phyloP scores from a whole-genome alignment of 2,888 invertebrate species.

The Ganaspis brasiliensis region DNA sequence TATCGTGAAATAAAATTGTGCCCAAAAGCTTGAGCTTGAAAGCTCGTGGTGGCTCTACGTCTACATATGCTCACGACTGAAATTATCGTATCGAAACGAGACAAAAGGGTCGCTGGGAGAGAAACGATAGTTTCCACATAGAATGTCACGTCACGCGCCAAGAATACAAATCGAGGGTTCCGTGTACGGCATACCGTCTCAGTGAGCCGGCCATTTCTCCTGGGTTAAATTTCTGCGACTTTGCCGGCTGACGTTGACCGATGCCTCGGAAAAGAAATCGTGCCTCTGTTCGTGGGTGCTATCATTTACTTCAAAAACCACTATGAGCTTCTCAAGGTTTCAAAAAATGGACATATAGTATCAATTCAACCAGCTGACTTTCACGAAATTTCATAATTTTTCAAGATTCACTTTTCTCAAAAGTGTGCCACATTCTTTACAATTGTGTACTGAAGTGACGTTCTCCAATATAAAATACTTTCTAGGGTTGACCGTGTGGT shows the following conservation, averaged over 20 bases:
- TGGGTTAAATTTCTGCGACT: slow-evolving; percentile 77
- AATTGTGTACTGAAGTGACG: too few species aligned
- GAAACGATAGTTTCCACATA: slow-evolving; percentile 70
- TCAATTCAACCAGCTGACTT: background rate
- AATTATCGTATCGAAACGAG: slow-evolving; percentile 66
- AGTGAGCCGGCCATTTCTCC: slow-evolving; percentile 68
- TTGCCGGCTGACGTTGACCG: slow-evolving; percentile 75
- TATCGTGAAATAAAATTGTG: slow-evolving; percentile 71
- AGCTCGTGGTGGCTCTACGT: slow-evolving; percentile 46
- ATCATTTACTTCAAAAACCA: slow-evolving; percentile 41
- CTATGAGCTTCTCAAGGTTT: slow-evolving; percentile 5
- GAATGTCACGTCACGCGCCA: slow-evolving; percentile 68
- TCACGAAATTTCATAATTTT: background rate
- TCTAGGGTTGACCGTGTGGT: too few species aligned
- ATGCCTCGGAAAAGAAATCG: slow-evolving; percentile 75
- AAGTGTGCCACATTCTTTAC: too few species aligned
- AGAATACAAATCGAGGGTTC: slow-evolving; percentile 76
- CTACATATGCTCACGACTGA: slow-evolving; percentile 54
- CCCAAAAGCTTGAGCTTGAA: slow-evolving; percentile 55
- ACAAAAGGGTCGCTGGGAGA: slow-evolving; percentile 65
- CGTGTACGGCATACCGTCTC: slow-evolving; percentile 64
- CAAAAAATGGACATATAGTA: background rate
- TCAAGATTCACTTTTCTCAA: slow-evolving; percentile 1
- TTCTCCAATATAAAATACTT: too few species aligned
- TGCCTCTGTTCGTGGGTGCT: slow-evolving; percentile 60